A percentile compares a stretch with the other conserved stretches of the same genome.
Evolutionary conservation across 53 echinoderm and acorn worm genomes (phyloP).

Genomic region (Glandiceps talaboti): DNA sequence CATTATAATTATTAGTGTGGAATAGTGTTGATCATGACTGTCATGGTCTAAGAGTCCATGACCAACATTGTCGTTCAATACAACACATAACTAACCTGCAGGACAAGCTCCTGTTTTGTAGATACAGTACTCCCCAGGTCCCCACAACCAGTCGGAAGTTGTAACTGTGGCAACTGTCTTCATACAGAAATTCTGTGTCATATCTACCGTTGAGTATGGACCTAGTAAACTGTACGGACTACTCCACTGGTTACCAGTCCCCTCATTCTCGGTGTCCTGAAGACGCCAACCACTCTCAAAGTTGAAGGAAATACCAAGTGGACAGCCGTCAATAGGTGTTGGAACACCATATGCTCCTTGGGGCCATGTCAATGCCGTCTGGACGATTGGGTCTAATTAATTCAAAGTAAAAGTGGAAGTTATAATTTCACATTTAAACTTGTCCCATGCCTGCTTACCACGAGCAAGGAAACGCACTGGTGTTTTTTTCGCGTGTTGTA

Average conservation of each 20-base stretch:
- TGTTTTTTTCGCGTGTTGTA: no score
- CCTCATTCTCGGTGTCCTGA: conserved; percentile 62
- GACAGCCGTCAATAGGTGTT: conserved; percentile 50
- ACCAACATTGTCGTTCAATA: background rate
- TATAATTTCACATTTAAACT: no score
- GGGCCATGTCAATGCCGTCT: conserved; percentile 58
- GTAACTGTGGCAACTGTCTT: conserved; percentile 37
- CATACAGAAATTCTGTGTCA: conserved; percentile 67
- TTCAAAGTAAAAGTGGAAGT: no score
- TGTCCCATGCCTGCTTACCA: no score
- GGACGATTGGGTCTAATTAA: conserved; percentile 40
- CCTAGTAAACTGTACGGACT: conserved; percentile 55
- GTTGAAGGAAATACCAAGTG: conserved; percentile 24
- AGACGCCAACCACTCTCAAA: conserved; percentile 58
- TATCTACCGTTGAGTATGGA: conserved; percentile 26
- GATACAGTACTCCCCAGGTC: conserved; percentile 56
- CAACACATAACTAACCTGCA: conserved; percentile 25
- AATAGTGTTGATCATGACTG: no score
- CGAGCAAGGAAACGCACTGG: no score
- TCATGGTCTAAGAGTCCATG: background rate
- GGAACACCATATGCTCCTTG: conserved; percentile 54
- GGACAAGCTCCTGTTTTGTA: conserved; percentile 49
- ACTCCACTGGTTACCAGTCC: conserved; percentile 55
- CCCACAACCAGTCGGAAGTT: conserved; percentile 39
- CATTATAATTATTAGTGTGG: no score